These are phyloP conservation scores for Microcebus lehilahytsara DNA, from an alignment of 2,113 vertebrate genomes.

Conservation along the genomic window DNA sequence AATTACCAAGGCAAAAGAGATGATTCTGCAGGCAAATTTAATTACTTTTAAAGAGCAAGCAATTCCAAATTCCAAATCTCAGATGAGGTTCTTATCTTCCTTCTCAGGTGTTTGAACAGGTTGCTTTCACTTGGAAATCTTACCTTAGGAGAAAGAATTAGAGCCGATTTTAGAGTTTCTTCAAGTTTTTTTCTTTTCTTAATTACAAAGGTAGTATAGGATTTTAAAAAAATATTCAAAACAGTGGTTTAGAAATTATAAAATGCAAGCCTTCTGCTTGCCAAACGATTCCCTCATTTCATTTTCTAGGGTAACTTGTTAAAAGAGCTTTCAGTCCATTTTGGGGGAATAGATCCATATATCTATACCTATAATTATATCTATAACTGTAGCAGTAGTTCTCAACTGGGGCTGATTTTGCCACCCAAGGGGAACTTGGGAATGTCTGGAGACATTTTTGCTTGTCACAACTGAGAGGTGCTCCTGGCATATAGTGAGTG, in stretches of 20 bases:
- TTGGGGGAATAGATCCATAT: not conserved
- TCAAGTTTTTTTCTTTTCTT: conserved; percentile 14
- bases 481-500: not conserved
- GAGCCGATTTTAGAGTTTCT: conserved; percentile 43
- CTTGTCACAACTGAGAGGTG: not conserved
- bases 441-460: not conserved
- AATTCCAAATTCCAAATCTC: conserved; percentile 51
- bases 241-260: conserved; percentile 41
- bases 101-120: conserved; percentile 39
- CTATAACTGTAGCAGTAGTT: not conserved
- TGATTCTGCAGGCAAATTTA: conserved; percentile 62
- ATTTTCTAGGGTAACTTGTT: conserved; percentile 4
- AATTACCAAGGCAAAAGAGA: conserved; percentile 69
- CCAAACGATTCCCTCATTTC: not conserved
- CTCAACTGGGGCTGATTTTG: not conserved
- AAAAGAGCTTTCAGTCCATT: not conserved
- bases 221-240: conserved; percentile 44
- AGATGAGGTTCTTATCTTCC: conserved; percentile 32
- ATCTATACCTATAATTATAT: not conserved
- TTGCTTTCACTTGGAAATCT: conserved; percentile 49
- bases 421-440: not conserved
- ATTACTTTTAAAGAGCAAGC: conserved; percentile 60
- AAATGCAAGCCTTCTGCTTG: conserved; percentile 10
- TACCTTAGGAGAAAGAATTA: not conserved
- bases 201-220: not conserved